Percentiles rank a stretch among this genome's conserved stretches.
phyloP scores from a whole-genome alignment of 2,797 vertebrate genomes.

The Microctenopoma stevenorrisi region DNA sequence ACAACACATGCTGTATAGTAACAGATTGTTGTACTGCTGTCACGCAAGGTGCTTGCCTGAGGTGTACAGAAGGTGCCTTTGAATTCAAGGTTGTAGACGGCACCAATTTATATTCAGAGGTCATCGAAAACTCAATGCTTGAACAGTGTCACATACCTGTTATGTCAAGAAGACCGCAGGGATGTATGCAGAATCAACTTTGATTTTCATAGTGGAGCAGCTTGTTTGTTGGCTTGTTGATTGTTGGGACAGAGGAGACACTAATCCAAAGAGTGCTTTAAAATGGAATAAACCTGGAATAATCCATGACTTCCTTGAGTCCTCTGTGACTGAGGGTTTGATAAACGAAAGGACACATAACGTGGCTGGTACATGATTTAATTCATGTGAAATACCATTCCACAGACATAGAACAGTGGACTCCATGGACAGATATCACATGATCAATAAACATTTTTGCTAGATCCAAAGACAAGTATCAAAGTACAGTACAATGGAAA shows the following conservation, averaged over 20 bases:
- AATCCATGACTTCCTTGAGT: conserved; percentile 47
- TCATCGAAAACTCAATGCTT: too few species aligned
- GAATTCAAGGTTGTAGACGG: too few species aligned
- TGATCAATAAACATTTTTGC: conserved; percentile 66
- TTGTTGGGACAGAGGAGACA: conserved; percentile 27
- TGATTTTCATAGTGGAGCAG: neutral
- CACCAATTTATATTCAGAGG: neutral
- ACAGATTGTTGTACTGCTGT: neutral
- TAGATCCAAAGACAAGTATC: conserved; percentile 75
- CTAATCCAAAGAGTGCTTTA: conserved; percentile 38
- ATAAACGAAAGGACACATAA: conserved; percentile 7
- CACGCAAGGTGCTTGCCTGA: too few species aligned
- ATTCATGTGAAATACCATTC: conserved; percentile 80
- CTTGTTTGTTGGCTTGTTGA: neutral
- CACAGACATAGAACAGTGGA: conserved; percentile 75
- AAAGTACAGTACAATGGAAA: conserved; percentile 75
- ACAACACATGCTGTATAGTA: neutral
- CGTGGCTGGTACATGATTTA: conserved; percentile 61
- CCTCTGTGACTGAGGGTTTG: conserved; percentile 1
- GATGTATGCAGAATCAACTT: neutral
- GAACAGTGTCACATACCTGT: too few species aligned
- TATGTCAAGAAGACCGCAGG: neutral
- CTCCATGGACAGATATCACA: conserved; percentile 73
- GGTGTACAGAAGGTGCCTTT: too few species aligned
- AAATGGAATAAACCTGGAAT: conserved; percentile 47